These are phyloP conservation scores for Umimayanthus kanabou DNA, from an alignment of 92 coral and sea anemone species.

Conservation along the genomic window DNA sequence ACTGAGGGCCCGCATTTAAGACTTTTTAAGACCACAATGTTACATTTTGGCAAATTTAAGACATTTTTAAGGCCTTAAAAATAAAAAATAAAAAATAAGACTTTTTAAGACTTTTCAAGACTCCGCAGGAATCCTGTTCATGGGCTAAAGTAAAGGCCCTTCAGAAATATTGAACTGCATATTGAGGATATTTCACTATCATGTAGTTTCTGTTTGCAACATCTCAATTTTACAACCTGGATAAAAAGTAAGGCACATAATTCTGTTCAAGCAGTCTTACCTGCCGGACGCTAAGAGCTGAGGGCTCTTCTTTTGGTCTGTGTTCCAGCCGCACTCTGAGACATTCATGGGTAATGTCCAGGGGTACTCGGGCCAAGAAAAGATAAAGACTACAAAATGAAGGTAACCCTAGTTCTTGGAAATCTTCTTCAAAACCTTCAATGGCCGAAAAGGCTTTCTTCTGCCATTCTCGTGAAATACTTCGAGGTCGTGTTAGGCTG, in stretches of 20 bases:
- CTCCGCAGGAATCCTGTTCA: too few relatives aligned
- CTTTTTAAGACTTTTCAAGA: too few relatives aligned
- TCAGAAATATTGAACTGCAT: too few relatives aligned
- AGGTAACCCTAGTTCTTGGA: conserved; percentile 80
- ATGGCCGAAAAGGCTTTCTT: conserved; percentile 34
- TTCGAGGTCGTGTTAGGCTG: conserved; percentile 30
- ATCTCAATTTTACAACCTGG: too few relatives aligned
- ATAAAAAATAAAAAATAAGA: too few relatives aligned
- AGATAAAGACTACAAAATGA: conserved; percentile 72
- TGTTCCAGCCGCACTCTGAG: conserved; percentile 90
- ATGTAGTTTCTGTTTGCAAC: too few relatives aligned
- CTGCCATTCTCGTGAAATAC: conserved; percentile 33
- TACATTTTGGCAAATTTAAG: too few relatives aligned
- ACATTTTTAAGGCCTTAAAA: too few relatives aligned
- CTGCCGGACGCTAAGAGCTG: conserved; percentile 92
- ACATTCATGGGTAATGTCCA: conserved; percentile 93
- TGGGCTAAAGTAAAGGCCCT: too few relatives aligned
- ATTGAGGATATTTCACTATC: too few relatives aligned
- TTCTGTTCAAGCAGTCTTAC: conserved; percentile 42
- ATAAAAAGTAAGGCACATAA: neutral
- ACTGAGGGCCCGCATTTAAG: too few relatives aligned
- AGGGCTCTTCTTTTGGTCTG: conserved; percentile 96
- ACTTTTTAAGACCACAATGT: too few relatives aligned
- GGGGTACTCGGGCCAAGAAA: conserved; percentile 73
- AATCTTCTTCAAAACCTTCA: conserved; percentile 53